Conservation (phyloP, 2,888 invertebrate species). For the Caenorhabditis zanzibari region DNA sequence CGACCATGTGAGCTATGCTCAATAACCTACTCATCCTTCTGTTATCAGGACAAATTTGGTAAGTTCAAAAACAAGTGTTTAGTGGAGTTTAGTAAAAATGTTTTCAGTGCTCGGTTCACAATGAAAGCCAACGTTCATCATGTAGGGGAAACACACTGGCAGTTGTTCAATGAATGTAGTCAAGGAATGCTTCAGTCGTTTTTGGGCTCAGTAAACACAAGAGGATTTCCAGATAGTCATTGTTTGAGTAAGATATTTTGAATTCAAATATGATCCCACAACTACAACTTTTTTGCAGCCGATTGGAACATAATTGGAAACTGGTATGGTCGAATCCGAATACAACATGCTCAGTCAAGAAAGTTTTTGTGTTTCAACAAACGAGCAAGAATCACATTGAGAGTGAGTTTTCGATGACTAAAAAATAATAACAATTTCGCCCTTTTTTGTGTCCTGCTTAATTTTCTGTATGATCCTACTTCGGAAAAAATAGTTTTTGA, state of each 20-base stretch:
- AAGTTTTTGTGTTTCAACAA: conserved; percentile 71
- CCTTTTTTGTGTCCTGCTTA: too few relatives aligned
- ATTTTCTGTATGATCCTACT: too few relatives aligned
- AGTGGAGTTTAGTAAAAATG: not conserved
- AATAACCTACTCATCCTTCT: conserved; percentile 21
- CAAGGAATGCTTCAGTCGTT: conserved; percentile 69
- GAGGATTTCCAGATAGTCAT: conserved; percentile 55
- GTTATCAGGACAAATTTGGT: conserved; percentile 9
- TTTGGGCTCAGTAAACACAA: conserved; percentile 61
- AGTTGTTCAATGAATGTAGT: conserved; percentile 68
- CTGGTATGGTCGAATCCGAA: conserved; percentile 61
- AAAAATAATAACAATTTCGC: too few relatives aligned
- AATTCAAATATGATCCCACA: too few relatives aligned
- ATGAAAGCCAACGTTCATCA: conserved; percentile 27
- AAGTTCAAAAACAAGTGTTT: not conserved
- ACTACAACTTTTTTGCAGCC: conserved; percentile 38
- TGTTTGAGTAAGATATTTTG: conserved; percentile 63
- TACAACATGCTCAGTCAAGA: conserved; percentile 68
- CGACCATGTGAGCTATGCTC: conserved; percentile 58
- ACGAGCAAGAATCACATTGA: conserved; percentile 52
- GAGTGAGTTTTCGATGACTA: conserved; percentile 41
- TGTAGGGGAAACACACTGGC: conserved; percentile 65
- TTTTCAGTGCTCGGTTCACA: conserved; percentile 36
- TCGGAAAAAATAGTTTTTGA: too few relatives aligned
- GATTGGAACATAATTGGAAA: conserved; percentile 65